Evolutionary conservation across 2,888 invertebrate species (phyloP), one percentile per base, ranked within the genome.

Genomic region (Amblyteles armatorius): DNA sequence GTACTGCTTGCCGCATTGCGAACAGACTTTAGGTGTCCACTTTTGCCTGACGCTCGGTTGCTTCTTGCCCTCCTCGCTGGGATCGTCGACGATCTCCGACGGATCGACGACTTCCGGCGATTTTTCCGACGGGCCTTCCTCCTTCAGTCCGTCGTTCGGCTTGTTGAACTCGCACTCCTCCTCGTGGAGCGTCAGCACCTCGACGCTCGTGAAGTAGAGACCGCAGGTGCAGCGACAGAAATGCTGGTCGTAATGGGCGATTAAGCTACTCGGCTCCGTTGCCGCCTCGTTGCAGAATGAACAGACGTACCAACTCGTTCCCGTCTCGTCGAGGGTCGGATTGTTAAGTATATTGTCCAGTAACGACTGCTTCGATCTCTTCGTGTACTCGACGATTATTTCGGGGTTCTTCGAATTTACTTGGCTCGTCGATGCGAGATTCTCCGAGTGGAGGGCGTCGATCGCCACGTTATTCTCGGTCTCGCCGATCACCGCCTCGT

Each of bases 1-100:
- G 88, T 95, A 96, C 36, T 94, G 93, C 89, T 96, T 96, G 0
- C 95, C 95, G 84, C 96, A 96, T 50, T 95, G 95, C 13, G 93
- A 91, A 87, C 96, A 95, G 36, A 94, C 92, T 89, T 95, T 95
- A 1, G 95, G 94, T 0, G 94, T 93, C 93, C 93, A 93, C 76
- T 93, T 92, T 84, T 91, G 91, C 22, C 92, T 88, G 0, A 91
- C 90, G 88, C 92, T 87, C 87, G 94, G 85, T 87, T 91, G 90
- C 82, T 92, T 88, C 60, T 92, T 92, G 48, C 88, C 85, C 76
- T 90, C 89, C 55, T 87, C 87, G 26, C 77, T 77, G 11, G 79
- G 22, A 63, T 74, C 85, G 79, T 86, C 77, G 3, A 26, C 40
- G 4, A 40, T 13, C 16, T 73, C 44, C 16, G 60, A 19, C 52